A percentile compares a stretch with the other conserved stretches of the same genome.
Conservation (phyloP, 53 echinoderm and acorn worm species). For the Pentamera pediparva region DNA sequence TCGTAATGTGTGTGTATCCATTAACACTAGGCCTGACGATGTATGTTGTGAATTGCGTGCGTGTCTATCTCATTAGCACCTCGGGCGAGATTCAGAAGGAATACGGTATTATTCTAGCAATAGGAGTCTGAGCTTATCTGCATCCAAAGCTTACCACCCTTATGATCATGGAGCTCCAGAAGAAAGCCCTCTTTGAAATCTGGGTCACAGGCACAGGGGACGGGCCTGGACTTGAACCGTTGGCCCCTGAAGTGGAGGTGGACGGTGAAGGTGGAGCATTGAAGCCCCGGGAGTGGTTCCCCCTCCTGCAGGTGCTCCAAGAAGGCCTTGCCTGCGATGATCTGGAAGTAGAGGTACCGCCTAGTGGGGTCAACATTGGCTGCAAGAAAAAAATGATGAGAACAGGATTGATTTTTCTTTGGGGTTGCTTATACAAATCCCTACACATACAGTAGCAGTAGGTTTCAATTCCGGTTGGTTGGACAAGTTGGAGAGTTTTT, state of each 20-base stretch:
- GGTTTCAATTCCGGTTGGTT: no score
- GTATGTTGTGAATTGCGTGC: no score
- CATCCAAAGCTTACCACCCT: conserved; percentile 70
- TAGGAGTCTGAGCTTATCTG: neutral
- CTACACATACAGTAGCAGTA: no score
- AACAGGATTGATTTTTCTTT: neutral
- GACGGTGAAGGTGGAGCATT: conserved; percentile 64
- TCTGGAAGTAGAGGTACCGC: conserved; percentile 81
- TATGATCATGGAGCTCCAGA: conserved; percentile 73
- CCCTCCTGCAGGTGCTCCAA: conserved; percentile 93
- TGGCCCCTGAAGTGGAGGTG: conserved; percentile 90
- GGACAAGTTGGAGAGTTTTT: no score
- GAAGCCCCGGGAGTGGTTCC: conserved; percentile 82
- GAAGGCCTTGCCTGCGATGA: conserved; percentile 84
- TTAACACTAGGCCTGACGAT: no score
- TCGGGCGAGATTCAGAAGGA: no score
- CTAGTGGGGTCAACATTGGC: conserved; percentile 91
- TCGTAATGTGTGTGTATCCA: no score
- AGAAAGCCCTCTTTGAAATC: conserved; percentile 92
- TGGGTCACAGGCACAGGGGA: conserved; percentile 96
- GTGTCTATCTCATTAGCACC: no score
- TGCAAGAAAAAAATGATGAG: conserved; percentile 23
- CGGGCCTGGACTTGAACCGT: conserved; percentile 80
- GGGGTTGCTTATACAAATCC: no score
- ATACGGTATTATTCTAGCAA: no score